Evolutionary conservation across 2,888 invertebrate species (phyloP).

Genomic region (Erebia palarica): DNA sequence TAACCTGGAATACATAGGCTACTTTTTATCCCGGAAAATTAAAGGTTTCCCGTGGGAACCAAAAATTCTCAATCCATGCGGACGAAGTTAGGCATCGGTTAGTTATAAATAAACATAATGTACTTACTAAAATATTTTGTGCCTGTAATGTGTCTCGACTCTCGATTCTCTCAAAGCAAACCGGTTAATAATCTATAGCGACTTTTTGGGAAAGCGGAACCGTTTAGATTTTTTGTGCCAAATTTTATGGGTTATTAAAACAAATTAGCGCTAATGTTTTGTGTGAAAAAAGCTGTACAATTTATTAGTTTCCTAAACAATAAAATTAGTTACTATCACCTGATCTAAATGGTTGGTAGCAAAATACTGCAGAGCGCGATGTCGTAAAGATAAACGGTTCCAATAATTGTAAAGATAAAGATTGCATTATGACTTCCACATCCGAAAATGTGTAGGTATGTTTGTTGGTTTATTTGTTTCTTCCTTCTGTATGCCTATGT

Average conservation of each 20-base stretch:
- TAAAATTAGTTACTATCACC: slow-evolving; percentile 71
- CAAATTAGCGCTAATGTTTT: slow-evolving; percentile 60
- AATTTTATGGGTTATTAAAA: slow-evolving; percentile 76
- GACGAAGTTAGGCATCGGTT: too few species aligned
- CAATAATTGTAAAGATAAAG: slow-evolving; percentile 14
- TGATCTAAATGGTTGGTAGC: slow-evolving; percentile 67
- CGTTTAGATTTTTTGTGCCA: slow-evolving; percentile 55
- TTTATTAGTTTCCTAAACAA: slow-evolving; percentile 76
- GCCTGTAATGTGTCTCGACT: too few species aligned
- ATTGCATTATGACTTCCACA: slow-evolving; percentile 14
- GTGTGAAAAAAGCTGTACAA: slow-evolving; percentile 56
- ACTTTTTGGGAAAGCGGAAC: slow-evolving; percentile 40
- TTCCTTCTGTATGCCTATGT: too few species aligned
- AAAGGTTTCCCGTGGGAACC: too few species aligned
- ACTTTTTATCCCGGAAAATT: too few species aligned
- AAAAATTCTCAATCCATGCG: too few species aligned
- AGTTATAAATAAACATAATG: too few species aligned
- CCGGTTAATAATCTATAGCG: slow-evolving; percentile 31
- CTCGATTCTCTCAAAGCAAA: slow-evolving; percentile 18
- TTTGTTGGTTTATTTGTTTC: too few species aligned
- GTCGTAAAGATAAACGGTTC: slow-evolving; percentile 54
- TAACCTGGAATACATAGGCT: too few species aligned
- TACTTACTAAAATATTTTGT: not conserved
- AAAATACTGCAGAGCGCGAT: slow-evolving; percentile 55
- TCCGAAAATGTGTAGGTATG: too few species aligned